Evolutionary conservation across 2,113 vertebrate genomes (phyloP), one percentile per base, ranked within the genome.

Genomic region (Ophthalmolycus amberensis): DNA sequence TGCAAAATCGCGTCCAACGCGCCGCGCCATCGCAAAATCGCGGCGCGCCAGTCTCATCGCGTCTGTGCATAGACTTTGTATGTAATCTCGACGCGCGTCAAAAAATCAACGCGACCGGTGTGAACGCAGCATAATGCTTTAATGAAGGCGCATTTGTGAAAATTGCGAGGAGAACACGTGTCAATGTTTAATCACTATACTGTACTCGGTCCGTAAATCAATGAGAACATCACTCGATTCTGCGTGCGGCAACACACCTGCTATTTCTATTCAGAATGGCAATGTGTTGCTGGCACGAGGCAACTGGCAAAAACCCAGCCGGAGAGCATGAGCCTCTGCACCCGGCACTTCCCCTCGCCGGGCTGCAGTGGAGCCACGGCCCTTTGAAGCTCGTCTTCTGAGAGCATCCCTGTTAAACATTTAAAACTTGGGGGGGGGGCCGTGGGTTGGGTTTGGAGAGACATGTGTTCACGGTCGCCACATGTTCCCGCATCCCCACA

Each of bases 341-440:
- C 68, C 25, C 37, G 5, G 16, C 42, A 34, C 68, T 20, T 34
- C 58, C 70, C 67, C 68, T 32, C 6, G 4, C 88, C 73, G n/a
- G 12, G 48, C 79, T 82, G 34, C 77, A 69, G 37, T 25, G 25
- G 48, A 80, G 79, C 79, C 16, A 3, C 25, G 27, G 27, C 64
- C 77, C 86, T 92, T 91, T 92, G 89, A 92, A 92, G 87, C 88
- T 88, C 68, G 73, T 90, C 77, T 85, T 90, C 85, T 74, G 81
- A 90, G 85, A 88, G 83, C 72, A 70, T 85, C 82, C 46, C 83
- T 1, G 78, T 92, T 89, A 93, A 93, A 92, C 90, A 93, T 92
- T 84, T 85, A 75, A 88, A 90, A 81, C 56, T 77, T 50, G 4
- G 27, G 34, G 12, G 42, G 0, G 5, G 2, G 15, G 22, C 1